Base-by-base conservation (phyloP, 2,113 vertebrate genomes). In the Periophthalmodon schlosseri region DNA sequence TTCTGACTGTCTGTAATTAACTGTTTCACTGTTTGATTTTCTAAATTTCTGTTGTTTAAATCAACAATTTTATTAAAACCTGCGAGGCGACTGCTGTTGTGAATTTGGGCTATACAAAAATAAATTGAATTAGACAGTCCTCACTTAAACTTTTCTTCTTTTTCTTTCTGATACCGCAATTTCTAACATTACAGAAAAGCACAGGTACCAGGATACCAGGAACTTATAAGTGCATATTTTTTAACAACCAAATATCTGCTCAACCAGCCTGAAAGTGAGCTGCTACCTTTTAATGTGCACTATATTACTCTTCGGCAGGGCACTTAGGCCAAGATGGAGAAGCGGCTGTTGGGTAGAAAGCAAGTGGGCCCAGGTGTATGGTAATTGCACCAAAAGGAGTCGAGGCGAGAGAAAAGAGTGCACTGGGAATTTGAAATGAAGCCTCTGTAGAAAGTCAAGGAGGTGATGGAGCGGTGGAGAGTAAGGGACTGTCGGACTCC, bases 281-380 rank as follows among this genome's bases (percentile, higher is more conserved):
- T 44, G 0, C 20, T 74, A 73, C 75, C 69, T 83, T 84, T 87
- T 83, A 85, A 87, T 72, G 80, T 72, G 70, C 21, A 63, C 74
- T 5, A 44, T 65, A 68, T 49, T 79, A 83, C 84, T 61, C 83
- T 87, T 76, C 68, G 8, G 81, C 80, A 75, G 69, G 75, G 78
- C 82, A 78, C 80, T 80, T 68, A 16, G 77, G 80, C 77, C 69
- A 52, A 80, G 83, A 76, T 61, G 70, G 77, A 69, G 73, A 80
- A 47, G 75, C 15, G 70, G 78, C 73, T 76, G 80, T 81, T 81
- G 80, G 75, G 82, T 78, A 70, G 70, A 78, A 82, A 67, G 82
- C 60, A 73, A 86, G 83, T 82, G 80, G 86, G 87, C 77, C 79
- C 72, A 86, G 87, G 80, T 91, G 91, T 76, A 69, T 71, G 84